Evolutionary conservation across 2,113 vertebrate species (phyloP).

Genomic region (Eptesicus fuscus): DNA sequence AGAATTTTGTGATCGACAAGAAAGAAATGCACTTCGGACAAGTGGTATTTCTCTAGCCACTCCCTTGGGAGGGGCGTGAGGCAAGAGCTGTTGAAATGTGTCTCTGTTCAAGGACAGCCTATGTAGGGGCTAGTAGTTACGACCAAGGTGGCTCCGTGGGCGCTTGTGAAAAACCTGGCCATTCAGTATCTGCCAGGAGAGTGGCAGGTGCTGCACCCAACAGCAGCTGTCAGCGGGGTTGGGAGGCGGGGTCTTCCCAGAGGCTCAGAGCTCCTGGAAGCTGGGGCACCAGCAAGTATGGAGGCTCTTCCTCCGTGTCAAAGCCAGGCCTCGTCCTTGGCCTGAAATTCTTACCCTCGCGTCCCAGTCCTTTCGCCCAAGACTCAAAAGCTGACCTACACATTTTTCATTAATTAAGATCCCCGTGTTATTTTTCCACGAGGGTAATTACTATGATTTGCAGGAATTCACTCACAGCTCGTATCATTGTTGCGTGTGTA

Average conservation of each 20-base stretch:
- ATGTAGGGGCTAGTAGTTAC: not conserved
- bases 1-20: not conserved
- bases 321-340: not conserved
- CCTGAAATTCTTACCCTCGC: not conserved
- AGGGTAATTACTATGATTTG: not conserved
- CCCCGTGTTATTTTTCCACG: not conserved
- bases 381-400: not conserved
- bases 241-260: not conserved
- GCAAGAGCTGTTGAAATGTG: conserved; percentile 32
- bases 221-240: not conserved
- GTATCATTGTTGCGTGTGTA: rapidly evolving
- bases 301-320: not conserved
- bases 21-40: conserved; percentile 49
- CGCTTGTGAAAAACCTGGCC: not conserved
- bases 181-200: not conserved
- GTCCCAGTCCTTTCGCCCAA: not conserved
- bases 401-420: not conserved
- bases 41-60: conserved; percentile 44
- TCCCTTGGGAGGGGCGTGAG: conserved; percentile 1
- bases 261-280: not conserved
- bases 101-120: not conserved
- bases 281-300: not conserved
- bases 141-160: not conserved
- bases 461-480: not conserved
- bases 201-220: not conserved